phyloP scores from a whole-genome alignment of 2,113 vertebrate genomes.

The Gymnarchus niloticus region DNA sequence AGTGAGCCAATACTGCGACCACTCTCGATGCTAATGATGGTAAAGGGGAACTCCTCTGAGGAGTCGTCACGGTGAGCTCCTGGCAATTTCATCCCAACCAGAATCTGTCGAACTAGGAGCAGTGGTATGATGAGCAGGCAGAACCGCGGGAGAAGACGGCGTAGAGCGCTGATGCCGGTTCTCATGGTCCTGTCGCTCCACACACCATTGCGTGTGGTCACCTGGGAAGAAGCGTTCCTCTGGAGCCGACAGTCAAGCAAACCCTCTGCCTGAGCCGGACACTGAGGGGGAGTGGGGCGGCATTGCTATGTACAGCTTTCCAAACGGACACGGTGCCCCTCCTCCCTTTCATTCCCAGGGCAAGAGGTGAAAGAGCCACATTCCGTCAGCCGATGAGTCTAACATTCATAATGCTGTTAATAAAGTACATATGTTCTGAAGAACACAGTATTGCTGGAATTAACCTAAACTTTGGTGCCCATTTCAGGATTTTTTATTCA shows the following conservation, averaged over 20 bases:
- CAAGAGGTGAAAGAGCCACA: slow-evolving; percentile 45
- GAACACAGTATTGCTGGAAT: background rate
- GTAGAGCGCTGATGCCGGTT: slow-evolving; percentile 28
- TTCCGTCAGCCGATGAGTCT: slow-evolving; percentile 41
- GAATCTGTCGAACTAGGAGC: slow-evolving; percentile 51
- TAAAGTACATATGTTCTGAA: no score
- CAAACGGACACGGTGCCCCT: background rate
- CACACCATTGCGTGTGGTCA: slow-evolving; percentile 36
- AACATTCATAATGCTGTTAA: no score
- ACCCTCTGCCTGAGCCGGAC: background rate
- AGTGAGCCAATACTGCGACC: background rate
- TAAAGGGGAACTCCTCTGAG: slow-evolving; percentile 43
- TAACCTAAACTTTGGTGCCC: background rate
- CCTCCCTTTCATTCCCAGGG: background rate
- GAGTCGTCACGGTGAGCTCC: background rate
- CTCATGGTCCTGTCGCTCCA: slow-evolving; percentile 42
- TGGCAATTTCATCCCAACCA: slow-evolving; percentile 44
- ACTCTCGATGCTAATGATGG: slow-evolving; percentile 59
- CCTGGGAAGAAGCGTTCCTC: slow-evolving; percentile 19
- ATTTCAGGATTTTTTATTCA: background rate
- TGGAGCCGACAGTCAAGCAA: background rate
- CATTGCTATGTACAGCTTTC: slow-evolving; percentile 19
- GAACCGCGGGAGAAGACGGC: slow-evolving; percentile 26
- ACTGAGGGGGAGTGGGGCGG: slow-evolving; percentile 14
- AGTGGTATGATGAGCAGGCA: slow-evolving; percentile 41